phyloP scores from a whole-genome alignment of 2,888 invertebrate genomes.

The Drosophila barbarae region DNA sequence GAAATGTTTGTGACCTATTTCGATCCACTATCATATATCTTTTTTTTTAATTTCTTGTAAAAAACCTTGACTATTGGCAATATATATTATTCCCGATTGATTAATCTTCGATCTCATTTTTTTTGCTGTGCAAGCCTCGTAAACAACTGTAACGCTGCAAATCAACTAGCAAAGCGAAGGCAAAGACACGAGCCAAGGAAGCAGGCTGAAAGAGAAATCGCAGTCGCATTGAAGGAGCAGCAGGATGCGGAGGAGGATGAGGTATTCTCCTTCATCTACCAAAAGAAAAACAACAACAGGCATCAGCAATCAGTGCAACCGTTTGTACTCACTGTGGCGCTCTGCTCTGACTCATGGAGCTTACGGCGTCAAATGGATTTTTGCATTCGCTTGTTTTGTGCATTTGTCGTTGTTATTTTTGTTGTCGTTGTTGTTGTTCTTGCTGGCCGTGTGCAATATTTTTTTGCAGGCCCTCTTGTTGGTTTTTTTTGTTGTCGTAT shows the following conservation, averaged over 20 bases:
- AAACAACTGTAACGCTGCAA: constrained; percentile 48
- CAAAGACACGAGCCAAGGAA: constrained; percentile 50
- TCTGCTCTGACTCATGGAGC: constrained; percentile 61
- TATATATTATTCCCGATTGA: background rate
- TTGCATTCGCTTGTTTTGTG: constrained; percentile 60
- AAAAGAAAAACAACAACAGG: constrained; percentile 14
- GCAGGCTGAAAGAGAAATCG: constrained; percentile 60
- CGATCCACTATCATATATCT: background rate
- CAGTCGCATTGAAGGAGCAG: constrained; percentile 35
- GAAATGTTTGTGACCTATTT: background rate
- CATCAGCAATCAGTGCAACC: constrained; percentile 65
- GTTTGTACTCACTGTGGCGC: constrained; percentile 26
- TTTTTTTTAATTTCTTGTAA: background rate
- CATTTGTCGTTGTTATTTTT: constrained; percentile 36
- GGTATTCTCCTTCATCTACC: constrained; percentile 28
- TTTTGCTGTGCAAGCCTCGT: constrained; percentile 29
- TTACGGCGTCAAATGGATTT: constrained; percentile 71
- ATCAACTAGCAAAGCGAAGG: constrained; percentile 51
- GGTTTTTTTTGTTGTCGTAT: constrained; percentile 5
- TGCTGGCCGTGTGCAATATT: constrained; percentile 36
- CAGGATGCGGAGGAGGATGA: background rate
- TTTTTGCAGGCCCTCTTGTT: constrained; percentile 24
- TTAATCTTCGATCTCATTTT: background rate
- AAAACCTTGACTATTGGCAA: background rate
- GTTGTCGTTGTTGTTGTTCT: constrained; percentile 28